Base-by-base conservation (phyloP, 2,797 vertebrate genomes). In the Macrochelys suwanniensis region DNA sequence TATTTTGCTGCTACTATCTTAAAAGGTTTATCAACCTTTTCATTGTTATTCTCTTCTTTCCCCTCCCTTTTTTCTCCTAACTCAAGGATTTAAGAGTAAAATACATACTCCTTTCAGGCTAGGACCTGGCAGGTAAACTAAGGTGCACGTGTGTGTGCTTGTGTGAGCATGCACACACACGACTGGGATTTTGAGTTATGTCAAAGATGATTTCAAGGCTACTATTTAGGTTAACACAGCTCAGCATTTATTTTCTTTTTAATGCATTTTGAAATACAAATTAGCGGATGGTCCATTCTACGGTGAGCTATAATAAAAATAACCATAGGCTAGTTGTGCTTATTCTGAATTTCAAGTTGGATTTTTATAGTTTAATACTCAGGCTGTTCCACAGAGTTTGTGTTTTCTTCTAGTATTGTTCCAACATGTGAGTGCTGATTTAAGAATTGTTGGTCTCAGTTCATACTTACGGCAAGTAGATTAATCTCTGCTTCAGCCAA, bases 51-150 rank as follows among this genome's bases (percentile, higher is more conserved):
- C 12, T 85, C 84, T 68, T 82, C 85, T 53, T 5, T 2, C 7
- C 33, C 3, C 12, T 57, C 28, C 26, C n/a, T 71, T 42, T 71
- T 71, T 71, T 42, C n/a, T 71, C 68, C 17, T 71, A 88, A 93
- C 89, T 88, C 47, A 82, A 82, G 47, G 16, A 28, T 71, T 90
- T 84, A 79, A 85, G 76, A 91, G 79, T 89, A 96, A 50, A 50
- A 47, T 37, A 25, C 89, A 31, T 57, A 84, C 86, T 90, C 83
- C 45, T 77, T 49, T 77, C 42, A 77, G 74, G 76, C 49, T 89
- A 56, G 79, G 71, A 33, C 76, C 90, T 90, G 59, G 8, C 83
- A 93, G 83, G 91, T 94, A 91, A 93, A n/a, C 31, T 49, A 54
- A 12, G 1, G n/a, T 85, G 92, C 12, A 84, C 37, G 85, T 65